Base-by-base conservation (phyloP, 1,140 invertebrate species). In the Drosophila arizonae region DNA sequence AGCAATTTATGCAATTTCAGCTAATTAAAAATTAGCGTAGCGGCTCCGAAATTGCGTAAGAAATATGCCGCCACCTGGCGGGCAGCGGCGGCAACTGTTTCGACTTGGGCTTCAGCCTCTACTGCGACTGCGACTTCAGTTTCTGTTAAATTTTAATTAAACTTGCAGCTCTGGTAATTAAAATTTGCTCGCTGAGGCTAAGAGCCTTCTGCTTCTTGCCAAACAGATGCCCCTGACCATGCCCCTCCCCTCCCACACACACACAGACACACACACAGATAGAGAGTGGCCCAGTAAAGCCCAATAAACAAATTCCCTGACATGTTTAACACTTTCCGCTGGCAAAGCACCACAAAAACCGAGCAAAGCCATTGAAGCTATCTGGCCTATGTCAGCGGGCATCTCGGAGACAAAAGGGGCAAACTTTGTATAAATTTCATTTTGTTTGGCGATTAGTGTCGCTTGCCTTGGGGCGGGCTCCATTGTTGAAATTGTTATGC, bases 401-500 rank as follows among this genome's bases (percentile, higher is more conserved):
- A 54, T 63, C 64, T 72, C 61, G 48, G 43, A 66, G 26, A 74
- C 75, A 70, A 76, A 71, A 72, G 54, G 64, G 43, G 72, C 51
- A 85, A 82, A 87, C 65, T 90, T 90, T 84, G 72, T 77, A 60
- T 90, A 89, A 90, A 90, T 90, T 90, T 81, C 85, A 90, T 90
- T 90, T 90, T 73, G 77, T 84, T 84, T 71, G 82, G 78, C 85
- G 88, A 90, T 90, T 90, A 90, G 88, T 90, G 88, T 89, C 88
- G 84, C 84, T 75, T 17, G 17, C 57, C 72, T 68, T 55, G 15
- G 46, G 51, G 69, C 57, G 52, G 65, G 52, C 72, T 71, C 71
- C 75, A 80, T 87, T 87, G 77, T 90, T 82, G 71, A 84, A 90
- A 90, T 90, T 90, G 87, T 90, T 87, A 90, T 84, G 84, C 76